Base-by-base conservation (phyloP, 2,888 invertebrate species). In the Drosophila pseudotakahashii region DNA sequence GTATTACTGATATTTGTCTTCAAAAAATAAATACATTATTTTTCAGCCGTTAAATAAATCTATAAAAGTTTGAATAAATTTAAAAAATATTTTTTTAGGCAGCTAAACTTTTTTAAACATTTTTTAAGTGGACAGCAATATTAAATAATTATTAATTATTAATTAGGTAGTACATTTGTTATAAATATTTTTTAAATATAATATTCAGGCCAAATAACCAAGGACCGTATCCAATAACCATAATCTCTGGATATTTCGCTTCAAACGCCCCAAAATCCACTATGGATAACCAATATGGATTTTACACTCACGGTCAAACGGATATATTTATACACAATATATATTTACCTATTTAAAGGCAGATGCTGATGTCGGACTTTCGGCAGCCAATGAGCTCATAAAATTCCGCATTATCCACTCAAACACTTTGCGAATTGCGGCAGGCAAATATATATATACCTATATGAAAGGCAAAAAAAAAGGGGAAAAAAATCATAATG, bases 371-470 rank as follows among this genome's bases (percentile, higher is more conserved):
- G 34, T 30, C 32, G 23, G 10, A 47, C 54, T 42, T 52, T 39
- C 36, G 37, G 48, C 51, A 30, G 58, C 19, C 62, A 39, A 62
- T 62, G 23, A 34, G 47, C 62, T 47, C 62, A 37, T 39, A 34
- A 50, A 50, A 50, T 48, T 50, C 19, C 30, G 50, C 50, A 64
- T 64, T 63, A 63, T 63, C 19, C 63, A 64, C 64, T 44, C 36
- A 62, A 62, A 41, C 62, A 62, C 63, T 62, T 62, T 62, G 62
- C 62, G 47, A 62, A 62, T 47, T 47, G 47, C 30, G 61, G 60
- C 36, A 45, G 59, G 58, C 26, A 36, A 44, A 26, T 26, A 26
- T 44, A 23, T 30, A 23, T 23, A 10, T 44, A n/a, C 10, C 10
- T 6, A 54, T 32, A 42, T 16, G 39, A 41, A 14, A 59, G 32